Evolutionary conservation across 2,113 vertebrate genomes (phyloP), one percentile per base, ranked within the genome.

Genomic region (Monarcha castaneiventris): DNA sequence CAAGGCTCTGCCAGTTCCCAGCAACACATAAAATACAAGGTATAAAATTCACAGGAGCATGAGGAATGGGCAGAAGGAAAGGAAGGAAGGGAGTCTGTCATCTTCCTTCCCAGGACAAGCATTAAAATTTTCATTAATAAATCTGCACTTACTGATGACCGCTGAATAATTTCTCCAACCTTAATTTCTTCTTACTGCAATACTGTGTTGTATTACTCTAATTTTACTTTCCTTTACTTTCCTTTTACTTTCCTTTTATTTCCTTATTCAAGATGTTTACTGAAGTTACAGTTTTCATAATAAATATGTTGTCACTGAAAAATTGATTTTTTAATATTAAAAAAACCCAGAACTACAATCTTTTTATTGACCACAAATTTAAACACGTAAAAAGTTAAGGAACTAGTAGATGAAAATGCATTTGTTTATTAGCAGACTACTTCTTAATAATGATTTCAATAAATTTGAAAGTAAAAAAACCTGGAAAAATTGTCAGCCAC

Each of bases 41-140:
- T 52, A 35, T 48, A 23, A 73, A 87, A 61, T 41, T 52, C 82
- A 54, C 27, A 64, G 71, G 37, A 93, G 37, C 55, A 27, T 29
- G 37, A 25, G n/a, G 13, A 73, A 41, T 4, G 0, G 33, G 26
- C 54, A n/a, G 9, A 54, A 82, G 39, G 61, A 67, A 59, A n/a
- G 64, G 14, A 89, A 69, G 15, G 43, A 54, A 52, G 6, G 25
- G 32, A 33, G 89, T 95, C 68, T 92, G 77, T 95, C 90, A 75
- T 75, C 86, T 89, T 89, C 68, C 35, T 91, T 84, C 58, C 80
- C 80, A 87, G 83, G 55, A 93, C 22, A 84, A 84, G 72, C 83
- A 84, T 88, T 93, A 86, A 81, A 61, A 33, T 66, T 69, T 93
- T 90, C 78, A 62, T 78, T 95, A 94, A 93, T 93, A 78, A 90